These are phyloP conservation scores for Enteromius argenteus DNA, from an alignment of 2,797 vertebrate species.

Conservation along the genomic window DNA sequence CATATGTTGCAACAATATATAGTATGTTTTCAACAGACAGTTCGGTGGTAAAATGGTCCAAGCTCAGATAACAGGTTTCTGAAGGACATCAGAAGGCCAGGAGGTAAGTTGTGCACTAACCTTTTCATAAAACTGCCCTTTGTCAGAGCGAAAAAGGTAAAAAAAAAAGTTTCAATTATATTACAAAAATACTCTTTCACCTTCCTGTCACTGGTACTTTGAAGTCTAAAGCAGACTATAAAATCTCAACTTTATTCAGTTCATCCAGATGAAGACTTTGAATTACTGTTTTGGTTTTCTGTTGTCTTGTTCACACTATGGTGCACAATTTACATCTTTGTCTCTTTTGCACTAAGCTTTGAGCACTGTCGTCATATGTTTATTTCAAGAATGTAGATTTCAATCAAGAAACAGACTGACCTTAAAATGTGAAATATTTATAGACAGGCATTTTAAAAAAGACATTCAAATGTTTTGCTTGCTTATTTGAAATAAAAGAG, in stretches of 20 bases:
- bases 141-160: neutral
- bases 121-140: neutral
- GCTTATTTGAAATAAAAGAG: neutral
- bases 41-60: slow-evolving; percentile 7
- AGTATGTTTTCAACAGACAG: neutral
- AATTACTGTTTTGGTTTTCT: neutral
- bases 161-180: neutral
- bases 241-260: neutral
- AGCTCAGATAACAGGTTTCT: neutral
- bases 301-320: neutral
- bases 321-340: neutral
- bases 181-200: neutral
- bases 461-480: neutral
- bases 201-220: neutral
- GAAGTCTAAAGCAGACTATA: neutral
- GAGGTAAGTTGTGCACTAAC: neutral
- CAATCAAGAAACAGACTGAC: neutral
- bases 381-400: neutral
- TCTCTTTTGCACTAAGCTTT: neutral
- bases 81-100: neutral
- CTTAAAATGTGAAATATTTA: neutral
- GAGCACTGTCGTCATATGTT: neutral
- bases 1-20: neutral
- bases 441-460: neutral
- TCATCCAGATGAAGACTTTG: neutral